Evolutionary conservation across 2,113 vertebrate species (phyloP), one percentile per base, ranked within the genome.

Genomic region (Burhinus oedicnemus): DNA sequence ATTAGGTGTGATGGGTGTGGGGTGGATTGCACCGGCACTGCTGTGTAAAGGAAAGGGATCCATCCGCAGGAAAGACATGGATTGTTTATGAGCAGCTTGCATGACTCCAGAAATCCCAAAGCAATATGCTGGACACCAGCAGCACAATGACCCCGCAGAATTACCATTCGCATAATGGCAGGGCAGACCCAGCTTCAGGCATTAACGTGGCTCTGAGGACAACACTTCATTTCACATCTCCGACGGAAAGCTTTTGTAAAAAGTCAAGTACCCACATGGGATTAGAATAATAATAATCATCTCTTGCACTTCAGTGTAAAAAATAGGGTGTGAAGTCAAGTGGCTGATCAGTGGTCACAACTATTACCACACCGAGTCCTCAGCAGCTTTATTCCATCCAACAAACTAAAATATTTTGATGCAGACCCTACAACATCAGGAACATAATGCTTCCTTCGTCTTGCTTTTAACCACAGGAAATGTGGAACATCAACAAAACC

Each of bases 1-100:
- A 97, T 96, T 89, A 95, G 78, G 60, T 90, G 92, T 72, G 70
- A 84, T 38, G 90, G 72, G 72, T 75, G 80, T 69, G 66, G 80
- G 54, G 62, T 23, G 42, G 29, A 58, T 66, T 76, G 49, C 42
- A 32, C 66, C 0, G 0, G 71, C 58, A 27, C 21, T n/a, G 84
- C 71, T 85, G 65, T 25, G 47, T 57, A 84, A 69, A 90, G 75
- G 40, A 54, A 93, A 84, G 60, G 80, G 72, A 92, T 78, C 61
- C 58, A n/a, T 90, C 55, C 3, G 0, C 69, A 90, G 70, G 66
- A 87, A 82, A 77, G 78, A 80, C 4, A 4, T 47, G 32, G 54
- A 42, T n/a, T 90, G 75, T 93, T 96, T 91, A 83, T 90, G 94
- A 90, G 71, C 55, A 90, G 58, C 44, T 88, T 83, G 47, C 60